Evolutionary conservation across 2,888 invertebrate genomes (phyloP), one percentile per base, ranked within the genome.

Genomic region (Yponomeuta plumbellus): DNA sequence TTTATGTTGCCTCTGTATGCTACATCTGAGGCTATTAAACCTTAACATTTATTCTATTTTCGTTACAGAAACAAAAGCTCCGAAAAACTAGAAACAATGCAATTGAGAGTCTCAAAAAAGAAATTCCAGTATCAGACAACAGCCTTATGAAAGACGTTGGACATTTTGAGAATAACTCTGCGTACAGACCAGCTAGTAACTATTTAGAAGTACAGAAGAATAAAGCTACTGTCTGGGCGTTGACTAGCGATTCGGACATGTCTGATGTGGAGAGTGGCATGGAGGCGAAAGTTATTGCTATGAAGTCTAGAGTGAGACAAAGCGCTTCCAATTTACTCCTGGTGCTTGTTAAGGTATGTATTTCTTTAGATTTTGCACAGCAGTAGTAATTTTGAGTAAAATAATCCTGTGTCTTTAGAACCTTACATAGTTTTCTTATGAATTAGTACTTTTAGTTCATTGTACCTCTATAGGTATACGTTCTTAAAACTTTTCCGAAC

Each of bases 171-270:
- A 86, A 83, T 68, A 83, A 76, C 69, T 79, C 83, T 0, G 81
- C 83, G 0, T 91, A 91, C 68, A 86, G 81, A 68, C 89, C 91
- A 0, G 86, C 81, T 1, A 86, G 82, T 67, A 73, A 75, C 23
- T 89, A 81, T 67, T 76, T 88, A 58, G 88, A 88, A 67, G 78
- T 83, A 1, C 80, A 77, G 65, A 83, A 76, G 67, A 74, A 74
- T 11, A 85, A 80, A 40, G 63, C 67, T 66, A 80, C 80, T 26
- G 74, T 72, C 61, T 87, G 84, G 85, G 74, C 86, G 0, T 75
- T 91, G 72, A 94, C 94, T 0, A 94, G 94, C 72, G 95, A 95
- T 74, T 94, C 94, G 0, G 95, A 95, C 76, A 91, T 93, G 80
- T 94, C 94, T 0, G 94, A 94, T 79, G 83, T 92, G 0, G 94